Base-by-base conservation (phyloP, 2,113 vertebrate species). In the Zosterops japonicus region DNA sequence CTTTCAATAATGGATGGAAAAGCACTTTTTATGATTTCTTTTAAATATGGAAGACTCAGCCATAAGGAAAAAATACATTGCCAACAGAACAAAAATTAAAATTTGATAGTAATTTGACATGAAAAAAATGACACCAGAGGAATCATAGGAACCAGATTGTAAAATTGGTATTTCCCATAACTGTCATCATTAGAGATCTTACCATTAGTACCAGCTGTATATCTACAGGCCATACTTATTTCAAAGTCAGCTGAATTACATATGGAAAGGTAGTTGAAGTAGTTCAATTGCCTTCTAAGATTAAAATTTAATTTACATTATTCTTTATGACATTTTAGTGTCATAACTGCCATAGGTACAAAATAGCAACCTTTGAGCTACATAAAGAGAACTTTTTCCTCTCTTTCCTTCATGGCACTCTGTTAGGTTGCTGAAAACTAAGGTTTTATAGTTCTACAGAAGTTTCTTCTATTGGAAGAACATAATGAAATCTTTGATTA, bases 71-170 rank as follows among this genome's bases (percentile, higher is more conserved):
- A 91, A 83, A 90, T 42, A 57, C 63, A n/a, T 84, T 96, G 76
- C 75, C 52, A 94, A 89, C 63, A 84, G 76, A 96, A 44, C 23
- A 95, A 57, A 71, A 91, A 88, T 74, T 96, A 93, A 93, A 91
- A 35, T 95, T 96, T 94, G 68, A 76, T 87, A 60, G 21, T 91
- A 91, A 92, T 94, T 95, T 94, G 83, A 94, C 1, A 0, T 35
- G 90, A 91, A 96, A 88, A 35, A 91, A 90, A 95, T 84, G 93
- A 94, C 65, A 75, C 31, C 74, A 60, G 67, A 94, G 88, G 84
- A 96, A 80, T 95, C 69, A 89, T 28, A 68, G 71, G 28, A 97
- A 36, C 90, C 83, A 96, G 89, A 96, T 96, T 76, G 65, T 63
- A 46, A 90, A 86, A 94, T 19, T 93, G 63, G 18, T 93, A 93